These are phyloP conservation scores for Eurosta solidaginis DNA, from an alignment of 1,140 invertebrate species.

Conservation along the genomic window DNA sequence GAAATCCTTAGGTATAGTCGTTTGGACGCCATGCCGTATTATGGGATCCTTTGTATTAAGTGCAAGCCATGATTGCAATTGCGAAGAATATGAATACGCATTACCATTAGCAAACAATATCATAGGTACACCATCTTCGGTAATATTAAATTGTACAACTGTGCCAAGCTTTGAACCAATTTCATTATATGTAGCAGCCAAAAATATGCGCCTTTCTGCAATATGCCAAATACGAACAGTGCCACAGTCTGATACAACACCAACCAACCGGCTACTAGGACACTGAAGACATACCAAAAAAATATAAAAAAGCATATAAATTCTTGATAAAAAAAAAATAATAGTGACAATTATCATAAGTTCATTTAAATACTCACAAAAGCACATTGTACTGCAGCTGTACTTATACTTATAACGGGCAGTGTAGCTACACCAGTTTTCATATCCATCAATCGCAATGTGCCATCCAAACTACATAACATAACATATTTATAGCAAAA, in stretches of 20 bases:
- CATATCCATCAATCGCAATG: conserved; percentile 50
- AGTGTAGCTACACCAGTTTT: conserved; percentile 48
- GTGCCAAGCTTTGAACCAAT: conserved; percentile 45
- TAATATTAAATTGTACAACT: conserved; percentile 48
- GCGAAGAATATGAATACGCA: conserved; percentile 51
- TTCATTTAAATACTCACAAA: conserved; percentile 58
- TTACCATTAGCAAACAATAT: conserved; percentile 50
- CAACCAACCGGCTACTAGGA: conserved; percentile 48
- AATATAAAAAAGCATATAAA: background rate
- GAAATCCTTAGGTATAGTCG: conserved; percentile 50
- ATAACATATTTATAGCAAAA: conserved; percentile 54
- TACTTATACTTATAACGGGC: conserved; percentile 48
- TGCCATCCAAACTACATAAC: conserved; percentile 54
- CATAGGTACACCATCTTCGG: conserved; percentile 54
- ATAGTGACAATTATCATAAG: background rate
- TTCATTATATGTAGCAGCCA: conserved; percentile 48
- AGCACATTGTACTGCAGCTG: conserved; percentile 49
- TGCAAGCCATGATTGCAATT: conserved; percentile 53
- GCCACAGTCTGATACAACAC: conserved; percentile 53
- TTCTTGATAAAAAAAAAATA: background rate
- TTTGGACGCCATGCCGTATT: conserved; percentile 49
- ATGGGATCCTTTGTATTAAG: conserved; percentile 55
- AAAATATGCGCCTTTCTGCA: conserved; percentile 29
- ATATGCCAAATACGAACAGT: conserved; percentile 54
- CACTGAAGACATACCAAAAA: conserved; percentile 38